These are phyloP conservation scores for Hydrotaea cyrtoneurina DNA, from an alignment of 2,888 invertebrate genomes.

Conservation along the genomic window DNA sequence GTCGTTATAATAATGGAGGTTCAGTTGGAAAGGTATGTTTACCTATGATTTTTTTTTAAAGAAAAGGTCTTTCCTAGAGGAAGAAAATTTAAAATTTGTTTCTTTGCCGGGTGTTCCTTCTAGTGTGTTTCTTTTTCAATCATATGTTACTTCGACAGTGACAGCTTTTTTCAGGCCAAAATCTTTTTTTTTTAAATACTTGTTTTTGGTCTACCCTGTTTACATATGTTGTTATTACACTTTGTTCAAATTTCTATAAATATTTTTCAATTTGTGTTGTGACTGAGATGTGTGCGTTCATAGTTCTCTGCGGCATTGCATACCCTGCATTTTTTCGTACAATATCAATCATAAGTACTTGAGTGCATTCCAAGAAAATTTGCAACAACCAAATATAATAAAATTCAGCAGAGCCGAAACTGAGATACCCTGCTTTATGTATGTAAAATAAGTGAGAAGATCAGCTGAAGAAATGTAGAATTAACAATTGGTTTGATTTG, in stretches of 20 bases:
- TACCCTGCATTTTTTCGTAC: neutral
- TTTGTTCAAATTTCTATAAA: constrained; percentile 1
- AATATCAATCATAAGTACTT: constrained; percentile 22
- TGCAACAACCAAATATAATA: neutral
- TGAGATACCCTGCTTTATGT: no score
- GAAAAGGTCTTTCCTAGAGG: neutral
- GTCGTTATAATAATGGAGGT: neutral
- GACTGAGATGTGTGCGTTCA: neutral
- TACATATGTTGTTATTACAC: no score
- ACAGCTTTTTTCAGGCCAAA: no score
- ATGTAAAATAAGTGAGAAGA: no score
- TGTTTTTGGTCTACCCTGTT: neutral
- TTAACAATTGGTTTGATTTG: no score
- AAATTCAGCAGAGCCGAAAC: no score
- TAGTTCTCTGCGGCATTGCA: neutral
- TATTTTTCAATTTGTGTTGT: neutral
- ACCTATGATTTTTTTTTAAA: no score
- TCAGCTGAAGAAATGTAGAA: no score
- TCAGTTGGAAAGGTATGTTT: no score
- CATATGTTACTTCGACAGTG: neutral
- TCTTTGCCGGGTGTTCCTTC: no score
- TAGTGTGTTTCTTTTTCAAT: no score
- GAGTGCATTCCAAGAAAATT: constrained; percentile 11
- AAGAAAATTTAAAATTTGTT: no score
- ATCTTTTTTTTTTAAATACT: neutral